These are phyloP conservation scores for Adelphocoris suturalis DNA, from an alignment of 2,888 invertebrate genomes.

Conservation along the genomic window DNA sequence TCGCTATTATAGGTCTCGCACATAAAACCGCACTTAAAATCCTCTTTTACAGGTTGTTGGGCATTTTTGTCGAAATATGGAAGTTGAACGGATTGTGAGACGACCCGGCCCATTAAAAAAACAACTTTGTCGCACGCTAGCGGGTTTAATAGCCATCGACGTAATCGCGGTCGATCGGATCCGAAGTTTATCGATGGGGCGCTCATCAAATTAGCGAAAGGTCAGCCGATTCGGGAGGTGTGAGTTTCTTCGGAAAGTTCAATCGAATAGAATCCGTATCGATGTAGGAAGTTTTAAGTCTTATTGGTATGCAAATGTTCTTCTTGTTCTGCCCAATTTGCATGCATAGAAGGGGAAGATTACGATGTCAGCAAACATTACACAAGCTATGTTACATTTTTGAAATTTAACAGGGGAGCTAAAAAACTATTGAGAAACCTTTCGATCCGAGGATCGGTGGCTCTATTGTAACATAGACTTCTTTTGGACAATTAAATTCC, in stretches of 20 bases:
- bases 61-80: neutral
- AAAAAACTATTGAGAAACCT: no score
- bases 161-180: neutral
- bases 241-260: conserved; percentile 3
- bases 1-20: no score
- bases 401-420: no score
- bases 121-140: conserved; percentile 7
- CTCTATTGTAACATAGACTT: no score
- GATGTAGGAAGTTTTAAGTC: neutral
- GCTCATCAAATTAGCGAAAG: conserved; percentile 23
- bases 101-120: neutral
- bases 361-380: no score
- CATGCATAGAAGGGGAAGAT: no score
- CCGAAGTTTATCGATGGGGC: neutral
- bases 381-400: no score
- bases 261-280: conserved; percentile 6
- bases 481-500: no score
- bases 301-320: neutral
- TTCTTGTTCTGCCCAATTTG: no score
- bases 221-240: conserved; percentile 24
- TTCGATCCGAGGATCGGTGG: no score
- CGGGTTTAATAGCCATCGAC: neutral
- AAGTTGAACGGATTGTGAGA: neutral
- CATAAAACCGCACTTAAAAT: no score
- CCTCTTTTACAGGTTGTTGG: no score